Evolutionary conservation across 2,888 invertebrate genomes (phyloP), one percentile per base, ranked within the genome.

Genomic region (Tridacna crocea): DNA sequence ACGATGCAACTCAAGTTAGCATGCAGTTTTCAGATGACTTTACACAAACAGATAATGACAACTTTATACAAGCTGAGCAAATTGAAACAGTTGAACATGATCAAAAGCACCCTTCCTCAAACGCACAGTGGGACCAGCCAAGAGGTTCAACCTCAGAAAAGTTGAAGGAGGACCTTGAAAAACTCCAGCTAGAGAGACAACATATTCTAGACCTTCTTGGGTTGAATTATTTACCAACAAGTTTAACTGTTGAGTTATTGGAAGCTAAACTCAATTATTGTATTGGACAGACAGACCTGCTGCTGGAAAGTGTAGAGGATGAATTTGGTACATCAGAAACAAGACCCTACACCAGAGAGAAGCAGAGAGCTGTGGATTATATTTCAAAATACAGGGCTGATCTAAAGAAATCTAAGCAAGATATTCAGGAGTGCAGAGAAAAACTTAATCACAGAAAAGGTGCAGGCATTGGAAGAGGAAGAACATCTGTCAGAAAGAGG

Each of bases 231-330:
- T 88, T 94, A 48, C 94, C 94, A 26, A 90, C 93, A n/a, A 94
- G 93, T 78, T 82, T 94, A 36, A 93, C 93, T 81, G 92, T 94
- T 26, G 94, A 94, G 78, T 84, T 94, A 48, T 89, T 94, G n/a
- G 94, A 94, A 82, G 94, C 93, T 6, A 94, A 94, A 79, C 87
- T 94, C n/a, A 94, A 94, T 78, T 94, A 94, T 82, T 93, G 93
- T 80, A 92, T 94, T 73, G 94, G 94, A 2, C 94, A 94, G 87
- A 94, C 94, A 17, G 94, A 94, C 85, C 88, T 92, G 22, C 82
- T 94, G n/a, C 87, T 94, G 24, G 87, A 92, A 19, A 89, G 92
- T 0, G 78, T 94, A 15, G 93, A 94, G 60, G 90, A 91, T n/a
- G 86, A 83, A 19, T 89, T 90, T 86, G 61, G 24, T 11, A 78